These are phyloP conservation scores for Diorhabda elongata DNA, from an alignment of 1,140 invertebrate genomes.

Conservation along the genomic window DNA sequence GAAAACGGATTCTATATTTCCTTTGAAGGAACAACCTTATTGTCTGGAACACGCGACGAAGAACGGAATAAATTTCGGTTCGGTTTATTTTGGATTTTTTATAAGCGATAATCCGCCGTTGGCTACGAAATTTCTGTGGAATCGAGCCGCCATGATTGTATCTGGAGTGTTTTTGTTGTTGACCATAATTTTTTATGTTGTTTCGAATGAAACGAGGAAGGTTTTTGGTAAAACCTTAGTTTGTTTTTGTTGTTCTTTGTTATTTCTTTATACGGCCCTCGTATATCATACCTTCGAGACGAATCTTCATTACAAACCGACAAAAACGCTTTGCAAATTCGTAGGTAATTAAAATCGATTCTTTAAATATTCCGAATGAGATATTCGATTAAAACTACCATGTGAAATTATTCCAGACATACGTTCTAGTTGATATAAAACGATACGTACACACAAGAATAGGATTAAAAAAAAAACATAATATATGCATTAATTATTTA, in stretches of 20 bases:
- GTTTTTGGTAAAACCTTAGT: conserved; percentile 36
- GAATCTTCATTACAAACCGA: conserved; percentile 2
- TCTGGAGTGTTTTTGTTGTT: conserved; percentile 33
- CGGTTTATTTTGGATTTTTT: conserved; percentile 10
- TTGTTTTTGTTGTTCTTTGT: conserved; percentile 28
- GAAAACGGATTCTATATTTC: conserved; percentile 19
- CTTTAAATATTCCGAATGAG: background rate
- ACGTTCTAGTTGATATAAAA: too few species aligned
- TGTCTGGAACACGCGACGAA: conserved; percentile 32
- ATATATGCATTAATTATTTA: too few species aligned
- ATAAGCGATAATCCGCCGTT: conserved; percentile 7
- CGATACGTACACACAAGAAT: too few species aligned
- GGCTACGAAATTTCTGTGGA: conserved; percentile 27
- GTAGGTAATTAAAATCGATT: conserved; percentile 25
- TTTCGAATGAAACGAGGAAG: conserved; percentile 32
- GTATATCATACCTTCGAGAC: conserved; percentile 23
- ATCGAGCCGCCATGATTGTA: conserved; percentile 27
- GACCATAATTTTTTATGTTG: conserved; percentile 34
- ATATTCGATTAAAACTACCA: too few species aligned
- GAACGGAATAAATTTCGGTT: conserved; percentile 17
- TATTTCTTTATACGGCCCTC: conserved; percentile 26
- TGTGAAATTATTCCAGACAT: too few species aligned
- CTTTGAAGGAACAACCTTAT: conserved; percentile 22
- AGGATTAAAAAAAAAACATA: too few species aligned
- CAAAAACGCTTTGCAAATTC: conserved; percentile 18